Percentiles rank a stretch among this genome's conserved stretches.
Conservation (phyloP, 2,888 invertebrate species). For the Lottia gigantea region DNA sequence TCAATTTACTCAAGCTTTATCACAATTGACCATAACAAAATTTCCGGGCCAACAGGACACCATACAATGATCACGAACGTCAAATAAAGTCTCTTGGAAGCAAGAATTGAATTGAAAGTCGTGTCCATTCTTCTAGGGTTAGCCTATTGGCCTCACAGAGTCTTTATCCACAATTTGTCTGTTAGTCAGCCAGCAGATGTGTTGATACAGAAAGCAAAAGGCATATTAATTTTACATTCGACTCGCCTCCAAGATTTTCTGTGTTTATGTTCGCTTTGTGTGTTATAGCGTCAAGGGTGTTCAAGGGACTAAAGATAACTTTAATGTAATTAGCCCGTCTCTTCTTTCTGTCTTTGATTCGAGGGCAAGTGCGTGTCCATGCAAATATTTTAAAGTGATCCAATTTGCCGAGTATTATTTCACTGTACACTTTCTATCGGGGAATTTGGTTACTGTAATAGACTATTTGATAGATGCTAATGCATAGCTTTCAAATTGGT, state of each 20-base stretch:
- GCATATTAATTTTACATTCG: slow-evolving; percentile 9
- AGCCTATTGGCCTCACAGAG: not conserved
- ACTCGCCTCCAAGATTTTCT: slow-evolving; percentile 7
- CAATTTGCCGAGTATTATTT: slow-evolving; percentile 9
- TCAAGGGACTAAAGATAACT: slow-evolving; percentile 9
- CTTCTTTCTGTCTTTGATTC: slow-evolving; percentile 3
- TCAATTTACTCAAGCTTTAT: slow-evolving; percentile 9
- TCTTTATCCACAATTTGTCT: slow-evolving; percentile 8
- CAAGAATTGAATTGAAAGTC: slow-evolving; percentile 3
- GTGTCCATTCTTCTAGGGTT: slow-evolving; percentile 3
- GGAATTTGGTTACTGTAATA: not conserved
- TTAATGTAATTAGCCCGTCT: slow-evolving; percentile 1
- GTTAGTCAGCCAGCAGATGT: slow-evolving; percentile 2
- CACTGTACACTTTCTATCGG: not conserved
- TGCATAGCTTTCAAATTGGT: not conserved
- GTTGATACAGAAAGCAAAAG: slow-evolving; percentile 11
- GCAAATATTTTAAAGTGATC: slow-evolving; percentile 11
- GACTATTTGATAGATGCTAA: not conserved
- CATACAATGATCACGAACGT: not conserved
- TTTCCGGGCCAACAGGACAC: not conserved
- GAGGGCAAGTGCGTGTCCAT: slow-evolving; percentile 8
- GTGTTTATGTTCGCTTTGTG: slow-evolving; percentile 9
- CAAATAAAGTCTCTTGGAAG: slow-evolving; percentile 1
- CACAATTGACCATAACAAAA: slow-evolving; percentile 9
- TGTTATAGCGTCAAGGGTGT: slow-evolving; percentile 8